These are phyloP conservation scores for Sterna hirundo DNA, from an alignment of 2,113 vertebrate species.

Conservation along the genomic window DNA sequence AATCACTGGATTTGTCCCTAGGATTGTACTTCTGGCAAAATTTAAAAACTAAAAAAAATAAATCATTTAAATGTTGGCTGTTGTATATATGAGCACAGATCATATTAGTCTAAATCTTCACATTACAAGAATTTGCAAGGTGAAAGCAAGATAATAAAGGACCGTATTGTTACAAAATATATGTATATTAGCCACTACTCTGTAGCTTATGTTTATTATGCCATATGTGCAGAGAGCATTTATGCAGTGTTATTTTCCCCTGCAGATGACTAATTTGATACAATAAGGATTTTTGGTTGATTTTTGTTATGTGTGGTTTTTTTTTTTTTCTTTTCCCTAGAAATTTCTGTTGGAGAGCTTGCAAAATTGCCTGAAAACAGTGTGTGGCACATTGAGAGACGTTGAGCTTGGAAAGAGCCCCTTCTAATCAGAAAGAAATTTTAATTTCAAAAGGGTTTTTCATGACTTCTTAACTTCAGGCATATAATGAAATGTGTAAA, in stretches of 20 bases:
- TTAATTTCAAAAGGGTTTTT: background rate
- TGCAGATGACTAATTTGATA: background rate
- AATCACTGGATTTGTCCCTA: background rate
- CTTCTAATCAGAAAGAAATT: background rate
- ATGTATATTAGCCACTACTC: background rate
- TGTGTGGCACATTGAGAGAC: background rate
- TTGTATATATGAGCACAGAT: background rate
- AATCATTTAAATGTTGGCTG: background rate
- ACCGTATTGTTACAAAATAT: background rate
- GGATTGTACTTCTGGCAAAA: background rate
- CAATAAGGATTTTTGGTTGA: background rate
- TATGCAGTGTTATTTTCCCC: background rate
- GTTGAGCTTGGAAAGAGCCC: background rate
- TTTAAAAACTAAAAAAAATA: background rate
- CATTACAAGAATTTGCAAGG: background rate
- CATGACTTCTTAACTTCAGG: background rate
- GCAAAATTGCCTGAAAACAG: background rate
- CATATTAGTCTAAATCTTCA: background rate
- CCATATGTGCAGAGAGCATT: background rate
- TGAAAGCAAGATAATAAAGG: background rate
- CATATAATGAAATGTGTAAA: background rate
- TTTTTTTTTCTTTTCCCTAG: background rate
- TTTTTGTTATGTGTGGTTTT: too few species aligned
- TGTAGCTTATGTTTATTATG: background rate
- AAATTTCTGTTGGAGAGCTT: background rate